Evolutionary conservation across 2,113 vertebrate genomes (phyloP).

Genomic region (Hippocampus zosterae): DNA sequence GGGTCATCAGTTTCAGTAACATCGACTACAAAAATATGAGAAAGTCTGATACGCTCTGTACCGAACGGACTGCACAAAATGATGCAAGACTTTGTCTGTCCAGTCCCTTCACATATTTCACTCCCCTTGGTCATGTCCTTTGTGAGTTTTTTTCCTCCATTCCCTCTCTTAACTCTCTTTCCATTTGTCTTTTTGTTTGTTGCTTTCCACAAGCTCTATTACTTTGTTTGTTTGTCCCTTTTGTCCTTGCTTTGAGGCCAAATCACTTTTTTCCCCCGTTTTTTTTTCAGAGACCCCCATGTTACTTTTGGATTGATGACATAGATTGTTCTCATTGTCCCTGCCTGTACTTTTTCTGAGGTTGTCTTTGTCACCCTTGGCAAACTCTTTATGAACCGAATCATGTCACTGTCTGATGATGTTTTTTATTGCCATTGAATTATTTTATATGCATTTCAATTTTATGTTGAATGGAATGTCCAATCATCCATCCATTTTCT

Average conservation of each 20-base stretch:
- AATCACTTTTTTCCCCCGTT: slow-evolving; percentile 11
- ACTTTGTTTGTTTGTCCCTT: slow-evolving; percentile 38
- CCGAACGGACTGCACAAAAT: background rate
- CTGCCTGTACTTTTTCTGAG: background rate
- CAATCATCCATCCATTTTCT: background rate
- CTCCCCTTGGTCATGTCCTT: slow-evolving; percentile 10
- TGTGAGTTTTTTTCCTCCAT: slow-evolving; percentile 9
- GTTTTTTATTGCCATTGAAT: background rate
- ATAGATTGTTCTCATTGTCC: background rate
- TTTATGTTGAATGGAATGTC: background rate
- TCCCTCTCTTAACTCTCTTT: background rate
- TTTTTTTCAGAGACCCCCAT: background rate
- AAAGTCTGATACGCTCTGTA: background rate
- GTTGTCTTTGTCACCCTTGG: background rate
- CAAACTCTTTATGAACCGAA: background rate
- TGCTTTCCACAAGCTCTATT: slow-evolving; percentile 19
- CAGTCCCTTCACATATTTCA: slow-evolving; percentile 1
- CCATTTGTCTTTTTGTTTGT: slow-evolving; percentile 25
- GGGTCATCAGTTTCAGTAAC: background rate
- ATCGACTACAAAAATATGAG: background rate
- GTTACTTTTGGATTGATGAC: slow-evolving; percentile 1
- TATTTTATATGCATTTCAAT: slow-evolving; percentile 6
- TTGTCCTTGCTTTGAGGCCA: slow-evolving; percentile 52
- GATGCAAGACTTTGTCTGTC: background rate
- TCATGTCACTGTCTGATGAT: background rate